A percentile compares a stretch with the other conserved stretches of the same genome.
These are phyloP conservation scores for Tetheella fluctuosa DNA, from an alignment of 2,888 invertebrate species.

Conservation along the genomic window DNA sequence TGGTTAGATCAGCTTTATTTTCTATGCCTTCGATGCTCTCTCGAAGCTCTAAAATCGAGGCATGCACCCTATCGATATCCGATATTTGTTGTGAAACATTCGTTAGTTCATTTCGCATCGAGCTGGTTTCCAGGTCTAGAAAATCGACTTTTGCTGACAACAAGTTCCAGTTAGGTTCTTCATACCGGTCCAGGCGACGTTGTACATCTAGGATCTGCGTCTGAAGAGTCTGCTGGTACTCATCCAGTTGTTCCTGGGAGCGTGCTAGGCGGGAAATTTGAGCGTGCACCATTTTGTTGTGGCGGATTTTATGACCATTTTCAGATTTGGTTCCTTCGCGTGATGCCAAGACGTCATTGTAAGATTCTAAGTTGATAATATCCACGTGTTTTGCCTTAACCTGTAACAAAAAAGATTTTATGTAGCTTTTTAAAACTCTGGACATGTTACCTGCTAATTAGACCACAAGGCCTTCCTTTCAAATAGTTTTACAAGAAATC, in stretches of 20 bases:
- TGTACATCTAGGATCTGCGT: conserved; percentile 82
- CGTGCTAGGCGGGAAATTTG: conserved; percentile 86
- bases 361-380: conserved; percentile 43
- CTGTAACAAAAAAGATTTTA: conserved; percentile 47
- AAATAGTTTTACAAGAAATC: too few relatives aligned
- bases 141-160: conserved; percentile 72
- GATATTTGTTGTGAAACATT: conserved; percentile 87
- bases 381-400: conserved; percentile 55
- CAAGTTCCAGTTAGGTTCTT: conserved; percentile 74
- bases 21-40: conserved; percentile 92
- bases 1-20: conserved; percentile 89
- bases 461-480: not conserved
- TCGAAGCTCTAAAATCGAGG: conserved; percentile 90
- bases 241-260: conserved; percentile 83
- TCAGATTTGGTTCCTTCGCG: conserved; percentile 39
- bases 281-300: conserved; percentile 85
- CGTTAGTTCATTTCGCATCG: conserved; percentile 82
- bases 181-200: conserved; percentile 73
- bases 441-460: not conserved
- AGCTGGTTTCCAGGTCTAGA: conserved; percentile 83
- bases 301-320: conserved; percentile 74
- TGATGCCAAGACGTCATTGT: conserved; percentile 51
- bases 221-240: conserved; percentile 84
- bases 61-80: conserved; percentile 89
- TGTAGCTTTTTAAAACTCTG: not conserved